Percentiles rank a stretch among this genome's conserved stretches.
phyloP scores from a whole-genome alignment of 2,888 invertebrate genomes.

The Scaeva pyrastri region DNA sequence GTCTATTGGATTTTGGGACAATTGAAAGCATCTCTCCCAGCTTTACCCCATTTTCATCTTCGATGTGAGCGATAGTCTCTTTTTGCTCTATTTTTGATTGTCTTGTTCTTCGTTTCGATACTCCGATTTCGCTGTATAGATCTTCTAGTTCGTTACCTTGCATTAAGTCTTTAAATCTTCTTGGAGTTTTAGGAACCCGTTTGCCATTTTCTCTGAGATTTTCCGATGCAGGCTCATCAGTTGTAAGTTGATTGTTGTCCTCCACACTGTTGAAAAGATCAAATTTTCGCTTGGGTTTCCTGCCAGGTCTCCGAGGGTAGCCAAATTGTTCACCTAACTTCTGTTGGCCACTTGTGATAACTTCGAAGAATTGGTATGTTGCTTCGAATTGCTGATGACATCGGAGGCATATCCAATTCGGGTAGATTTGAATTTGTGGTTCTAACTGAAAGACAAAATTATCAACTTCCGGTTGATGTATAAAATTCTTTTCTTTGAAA shows the following conservation, averaged over 20 bases:
- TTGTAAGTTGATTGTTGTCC: too few species aligned
- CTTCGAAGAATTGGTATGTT: conserved; percentile 89
- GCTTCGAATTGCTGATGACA: conserved; percentile 91
- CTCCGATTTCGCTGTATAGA: conserved; percentile 89
- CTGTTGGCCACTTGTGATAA: conserved; percentile 89
- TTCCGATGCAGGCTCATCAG: not conserved
- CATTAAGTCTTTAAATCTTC: conserved; percentile 86
- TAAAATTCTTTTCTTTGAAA: not conserved
- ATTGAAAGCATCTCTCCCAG: conserved; percentile 51
- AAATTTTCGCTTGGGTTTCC: conserved; percentile 8
- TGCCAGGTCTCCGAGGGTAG: conserved; percentile 79
- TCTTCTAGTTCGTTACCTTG: conserved; percentile 91
- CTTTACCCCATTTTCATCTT: conserved; percentile 81
- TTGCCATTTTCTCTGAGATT: not conserved
- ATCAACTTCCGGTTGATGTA: conserved; percentile 28
- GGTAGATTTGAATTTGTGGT: conserved; percentile 88
- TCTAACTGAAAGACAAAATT: conserved; percentile 85
- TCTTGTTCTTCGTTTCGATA: conserved; percentile 86
- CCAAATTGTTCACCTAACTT: conserved; percentile 82
- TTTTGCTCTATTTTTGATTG: not conserved
- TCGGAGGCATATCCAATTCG: conserved; percentile 90
- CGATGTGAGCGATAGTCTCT: conserved; percentile 42
- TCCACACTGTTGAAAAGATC: too few species aligned
- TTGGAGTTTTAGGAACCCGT: conserved; percentile 88
- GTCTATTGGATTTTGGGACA: not conserved